Conservation (phyloP, 1,140 invertebrate genomes). For the Argopecten irradians region DNA sequence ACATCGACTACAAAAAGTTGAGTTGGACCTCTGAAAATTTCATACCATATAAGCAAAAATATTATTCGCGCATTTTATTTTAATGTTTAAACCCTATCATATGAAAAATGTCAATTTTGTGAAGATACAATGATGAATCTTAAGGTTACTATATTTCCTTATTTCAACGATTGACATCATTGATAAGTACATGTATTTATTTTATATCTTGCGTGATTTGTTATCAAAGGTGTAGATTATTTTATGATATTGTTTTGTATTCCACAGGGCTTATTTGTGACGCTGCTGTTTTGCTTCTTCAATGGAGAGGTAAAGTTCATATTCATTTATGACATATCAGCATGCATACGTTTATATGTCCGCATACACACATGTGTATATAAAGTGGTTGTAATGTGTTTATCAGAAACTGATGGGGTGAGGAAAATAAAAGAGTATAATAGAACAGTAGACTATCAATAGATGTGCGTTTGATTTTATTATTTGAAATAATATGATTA, state of each 20-base stretch:
- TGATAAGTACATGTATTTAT: no score
- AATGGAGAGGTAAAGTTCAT: slow-evolving; percentile 88
- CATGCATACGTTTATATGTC: neutral
- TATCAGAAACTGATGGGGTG: neutral
- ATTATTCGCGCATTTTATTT: no score
- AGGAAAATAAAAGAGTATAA: neutral
- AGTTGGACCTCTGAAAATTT: no score
- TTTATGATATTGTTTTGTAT: slow-evolving; percentile 45
- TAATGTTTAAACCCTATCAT: neutral
- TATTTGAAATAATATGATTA: neutral
- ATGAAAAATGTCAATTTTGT: neutral
- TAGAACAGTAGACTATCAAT: neutral
- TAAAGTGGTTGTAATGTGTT: neutral
- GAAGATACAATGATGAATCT: neutral
- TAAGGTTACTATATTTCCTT: neutral
- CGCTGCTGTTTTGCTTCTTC: slow-evolving; percentile 95
- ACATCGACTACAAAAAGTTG: no score
- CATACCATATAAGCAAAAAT: no score
- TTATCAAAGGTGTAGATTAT: neutral
- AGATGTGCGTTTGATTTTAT: neutral
- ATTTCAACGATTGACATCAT: neutral
- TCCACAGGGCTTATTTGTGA: slow-evolving; percentile 92
- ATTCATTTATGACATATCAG: no score
- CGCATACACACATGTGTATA: neutral
- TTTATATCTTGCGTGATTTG: neutral